Evolutionary conservation across 2,797 vertebrate species (phyloP), one percentile per base, ranked within the genome.

Genomic region (Perdix hodgsoniae): DNA sequence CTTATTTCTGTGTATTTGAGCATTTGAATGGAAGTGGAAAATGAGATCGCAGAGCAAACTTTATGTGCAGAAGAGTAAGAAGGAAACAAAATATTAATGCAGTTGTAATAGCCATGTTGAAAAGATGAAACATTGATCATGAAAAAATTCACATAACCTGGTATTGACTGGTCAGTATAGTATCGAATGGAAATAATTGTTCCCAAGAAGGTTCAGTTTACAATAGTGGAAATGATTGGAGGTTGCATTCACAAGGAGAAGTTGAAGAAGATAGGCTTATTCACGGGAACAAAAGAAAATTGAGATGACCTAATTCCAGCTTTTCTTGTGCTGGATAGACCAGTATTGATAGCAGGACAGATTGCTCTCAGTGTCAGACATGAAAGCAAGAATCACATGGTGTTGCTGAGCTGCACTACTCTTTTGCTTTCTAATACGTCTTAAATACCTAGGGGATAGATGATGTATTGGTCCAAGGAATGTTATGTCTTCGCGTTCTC

Each of bases 231-330:
- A 95, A 73, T 64, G 9, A 86, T 73, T 94, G 92, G 83, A 88
- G 76, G 60, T 49, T 86, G 75, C 27, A 29, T 95, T 96, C 92
- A 90, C 85, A 88, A 94, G 83, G 83, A 95, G 91, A 97, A 96
- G 82, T 86, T 88, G 83, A 96, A 97, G 93, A 94, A 94, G 85
- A 73, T 50, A 52, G 63, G 72, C 87, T 84, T 88, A 49, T 95
- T 95, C 91, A 70, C 42, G 86, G 95, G 91, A 96, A 97, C 94
- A 97, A 98, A 97, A 94, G 96, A 96, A 97, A 97, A 98, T 97
- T 97, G 93, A 94, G 83, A 60, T 97, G 96, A 97, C 97, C 97
- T 97, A 96, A 97, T 97, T 97, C 87, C 78, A 88, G 94, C 94
- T 96, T 97, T 97, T 97, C 82, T 97, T 97, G 91, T 96, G 82